A percentile compares a stretch with the other conserved stretches of the same genome.
These are phyloP conservation scores for Incurvaria masculella DNA, from an alignment of 2,888 invertebrate species.

Conservation along the genomic window DNA sequence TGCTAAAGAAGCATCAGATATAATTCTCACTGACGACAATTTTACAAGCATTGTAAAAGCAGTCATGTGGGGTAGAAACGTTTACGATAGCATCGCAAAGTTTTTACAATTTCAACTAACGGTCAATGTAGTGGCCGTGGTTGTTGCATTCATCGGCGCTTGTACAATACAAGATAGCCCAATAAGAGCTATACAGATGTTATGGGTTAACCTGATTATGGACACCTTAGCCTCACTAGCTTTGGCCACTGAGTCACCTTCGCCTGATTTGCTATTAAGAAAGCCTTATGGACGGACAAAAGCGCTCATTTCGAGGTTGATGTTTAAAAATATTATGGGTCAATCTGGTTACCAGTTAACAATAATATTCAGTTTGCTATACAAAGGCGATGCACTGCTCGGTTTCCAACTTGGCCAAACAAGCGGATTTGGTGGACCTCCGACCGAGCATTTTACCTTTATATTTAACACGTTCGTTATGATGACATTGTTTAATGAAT, in stretches of 20 bases:
- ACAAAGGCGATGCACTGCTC: slow-evolving; percentile 49
- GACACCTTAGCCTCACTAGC: slow-evolving; percentile 58
- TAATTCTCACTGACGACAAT: slow-evolving; percentile 59
- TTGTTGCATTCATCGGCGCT: slow-evolving; percentile 54
- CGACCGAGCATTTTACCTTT: slow-evolving; percentile 57
- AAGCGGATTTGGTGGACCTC: slow-evolving; percentile 24
- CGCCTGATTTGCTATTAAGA: slow-evolving; percentile 43
- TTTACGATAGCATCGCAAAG: slow-evolving; percentile 61
- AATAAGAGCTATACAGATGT: slow-evolving; percentile 53
- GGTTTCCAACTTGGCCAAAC: slow-evolving; percentile 50
- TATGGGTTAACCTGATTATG: slow-evolving; percentile 62
- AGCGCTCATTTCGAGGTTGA: slow-evolving; percentile 50
- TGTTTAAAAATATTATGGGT: slow-evolving; percentile 57
- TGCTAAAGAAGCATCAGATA: slow-evolving; percentile 61
- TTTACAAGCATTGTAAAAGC: slow-evolving; percentile 59
- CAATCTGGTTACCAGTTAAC: slow-evolving; percentile 54
- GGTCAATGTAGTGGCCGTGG: slow-evolving; percentile 58
- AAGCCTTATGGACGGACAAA: slow-evolving; percentile 52
- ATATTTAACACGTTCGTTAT: slow-evolving; percentile 64
- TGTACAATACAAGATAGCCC: slow-evolving; percentile 27
- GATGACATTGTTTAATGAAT: slow-evolving; percentile 92
- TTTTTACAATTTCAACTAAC: slow-evolving; percentile 61
- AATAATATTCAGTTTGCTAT: slow-evolving; percentile 51
- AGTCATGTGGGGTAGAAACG: slow-evolving; percentile 62
- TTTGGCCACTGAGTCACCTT: slow-evolving; percentile 55